phyloP scores from a whole-genome alignment of 2,888 invertebrate species.

The Andricus quercusramuli region DNA sequence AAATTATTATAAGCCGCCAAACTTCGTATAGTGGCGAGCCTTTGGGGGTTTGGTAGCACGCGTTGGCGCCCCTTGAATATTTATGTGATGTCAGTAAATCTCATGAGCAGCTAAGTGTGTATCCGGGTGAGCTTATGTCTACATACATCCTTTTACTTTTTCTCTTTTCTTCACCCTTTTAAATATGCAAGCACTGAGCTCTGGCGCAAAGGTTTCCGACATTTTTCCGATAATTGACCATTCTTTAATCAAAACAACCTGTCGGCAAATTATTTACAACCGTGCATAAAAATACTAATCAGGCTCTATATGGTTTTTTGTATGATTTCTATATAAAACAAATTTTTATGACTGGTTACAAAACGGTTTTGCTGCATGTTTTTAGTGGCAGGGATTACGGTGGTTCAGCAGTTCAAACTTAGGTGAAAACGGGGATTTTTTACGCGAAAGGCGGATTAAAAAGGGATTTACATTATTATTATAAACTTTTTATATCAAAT shows the following conservation, averaged over 20 bases:
- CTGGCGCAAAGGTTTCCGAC: background rate
- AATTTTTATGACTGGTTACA: background rate
- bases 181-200: background rate
- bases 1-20: slow-evolving; percentile 26
- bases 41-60: background rate
- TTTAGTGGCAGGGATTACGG: too few species aligned
- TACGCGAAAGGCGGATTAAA: too few species aligned
- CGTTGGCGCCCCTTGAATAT: slow-evolving; percentile 4
- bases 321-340: background rate
- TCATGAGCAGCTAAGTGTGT: slow-evolving; percentile 4
- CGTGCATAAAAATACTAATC: background rate
- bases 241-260: background rate
- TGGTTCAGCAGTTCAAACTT: too few species aligned
- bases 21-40: background rate
- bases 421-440: too few species aligned
- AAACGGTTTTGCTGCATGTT: background rate
- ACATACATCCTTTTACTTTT: background rate
- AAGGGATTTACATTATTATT: too few species aligned
- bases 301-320: too few species aligned
- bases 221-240: background rate
- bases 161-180: background rate
- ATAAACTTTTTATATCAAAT: too few species aligned
- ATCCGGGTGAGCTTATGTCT: background rate
- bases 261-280: background rate
- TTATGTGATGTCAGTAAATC: slow-evolving; percentile 1